These are phyloP conservation scores for Zaprionus camerounensis DNA, from an alignment of 1,140 invertebrate genomes.

Conservation along the genomic window DNA sequence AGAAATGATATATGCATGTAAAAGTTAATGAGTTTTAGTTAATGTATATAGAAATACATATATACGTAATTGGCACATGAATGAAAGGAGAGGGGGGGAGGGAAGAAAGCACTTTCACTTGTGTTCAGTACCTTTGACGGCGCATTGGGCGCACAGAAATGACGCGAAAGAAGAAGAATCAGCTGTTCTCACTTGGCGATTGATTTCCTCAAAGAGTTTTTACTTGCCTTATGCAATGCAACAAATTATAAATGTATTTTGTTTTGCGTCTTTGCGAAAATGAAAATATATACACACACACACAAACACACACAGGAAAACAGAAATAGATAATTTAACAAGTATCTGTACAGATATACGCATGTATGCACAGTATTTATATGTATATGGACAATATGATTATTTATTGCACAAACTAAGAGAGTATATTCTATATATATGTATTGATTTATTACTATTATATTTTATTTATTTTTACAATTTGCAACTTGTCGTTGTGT, in stretches of 20 bases:
- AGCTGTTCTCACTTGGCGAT: slow-evolving; percentile 42
- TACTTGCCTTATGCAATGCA: slow-evolving; percentile 76
- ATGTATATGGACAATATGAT: slow-evolving; percentile 24
- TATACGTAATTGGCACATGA: neutral
- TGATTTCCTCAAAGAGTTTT: slow-evolving; percentile 57
- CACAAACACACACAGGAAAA: slow-evolving; percentile 25
- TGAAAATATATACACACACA: slow-evolving; percentile 20
- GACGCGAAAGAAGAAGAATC: slow-evolving; percentile 25
- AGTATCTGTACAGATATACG: neutral
- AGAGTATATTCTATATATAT: neutral
- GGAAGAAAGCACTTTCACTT: slow-evolving; percentile 52
- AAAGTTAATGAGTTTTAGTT: neutral
- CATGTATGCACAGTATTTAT: slow-evolving; percentile 6
- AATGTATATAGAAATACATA: neutral
- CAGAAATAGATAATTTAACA: slow-evolving; percentile 15
- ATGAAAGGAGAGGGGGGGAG: neutral
- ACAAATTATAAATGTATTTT: slow-evolving; percentile 23
- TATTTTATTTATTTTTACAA: slow-evolving; percentile 15
- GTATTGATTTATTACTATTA: neutral
- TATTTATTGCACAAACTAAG: slow-evolving; percentile 4
- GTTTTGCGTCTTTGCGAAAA: slow-evolving; percentile 74
- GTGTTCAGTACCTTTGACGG: slow-evolving; percentile 25
- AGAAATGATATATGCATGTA: slow-evolving; percentile 35
- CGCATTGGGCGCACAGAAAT: slow-evolving; percentile 38
- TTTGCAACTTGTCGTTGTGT: slow-evolving; percentile 16